Evolutionary conservation across 1,140 invertebrate species (phyloP), one percentile per base, ranked within the genome.

Genomic region (Cherax destructor): DNA sequence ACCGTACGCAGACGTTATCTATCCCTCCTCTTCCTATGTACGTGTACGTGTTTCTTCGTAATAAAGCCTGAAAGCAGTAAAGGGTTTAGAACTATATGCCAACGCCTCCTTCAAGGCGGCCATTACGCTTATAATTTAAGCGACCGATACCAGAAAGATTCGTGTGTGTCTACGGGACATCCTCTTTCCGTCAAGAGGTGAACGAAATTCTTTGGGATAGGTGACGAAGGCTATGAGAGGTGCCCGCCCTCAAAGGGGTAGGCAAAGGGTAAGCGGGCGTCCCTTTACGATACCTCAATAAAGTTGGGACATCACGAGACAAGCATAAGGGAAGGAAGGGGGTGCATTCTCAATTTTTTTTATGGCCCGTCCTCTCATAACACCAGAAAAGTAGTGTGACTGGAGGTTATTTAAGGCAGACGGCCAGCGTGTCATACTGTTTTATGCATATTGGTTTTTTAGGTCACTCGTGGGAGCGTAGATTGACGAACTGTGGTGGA

Each of bases 271-370:
- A 85, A 91, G 81, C 83, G 85, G 74, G 18, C 88, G 59, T 65
- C 88, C 41, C 88, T 91, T 91, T 91, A 91, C 76, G 83, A 91
- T 79, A 72, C 88, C 88, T 91, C 88, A 78, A 91, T 91, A 91
- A 91, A 91, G 88, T 91, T 41, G 76, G 76, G 74, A 72, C 61
- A 80, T 88, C 52, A 47, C 59, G 69, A 78, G 86, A 65, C 76
- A 87, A 79, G 86, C 86, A 79, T 65, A 65, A 65, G 56, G 59
- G 86, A 52, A 47, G 83, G 83, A 47, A 59, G 83, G 13, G 16
- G 85, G 52, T 87, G 85, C 85, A 87, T 72, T 87, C 76, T 79
- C 85, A 59, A 7, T 41, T 87, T 87, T 87, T 86, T 79, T 87
- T 78, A 79, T 87, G 76, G 76, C 56, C 56, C n/a, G 59, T 47